A percentile compares a stretch with the other conserved stretches of the same genome.
Evolutionary conservation across 2,888 invertebrate genomes (phyloP).

Genomic region (Eristalis tenax): DNA sequence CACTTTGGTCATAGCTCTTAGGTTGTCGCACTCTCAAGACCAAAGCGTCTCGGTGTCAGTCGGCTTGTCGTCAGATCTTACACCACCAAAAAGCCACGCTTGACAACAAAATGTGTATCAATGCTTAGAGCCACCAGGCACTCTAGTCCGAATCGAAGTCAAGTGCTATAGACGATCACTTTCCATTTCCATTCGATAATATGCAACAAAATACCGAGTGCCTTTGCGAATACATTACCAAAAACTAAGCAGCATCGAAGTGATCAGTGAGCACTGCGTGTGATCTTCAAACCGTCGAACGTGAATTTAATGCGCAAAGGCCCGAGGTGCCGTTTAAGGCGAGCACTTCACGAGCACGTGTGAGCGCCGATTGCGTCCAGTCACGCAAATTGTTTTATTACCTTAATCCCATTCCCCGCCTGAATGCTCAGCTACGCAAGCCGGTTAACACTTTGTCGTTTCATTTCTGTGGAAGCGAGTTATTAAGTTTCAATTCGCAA

Average conservation of each 20-base stretch:
- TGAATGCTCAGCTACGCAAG: not conserved
- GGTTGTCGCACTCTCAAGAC: not conserved
- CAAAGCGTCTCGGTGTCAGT: not conserved
- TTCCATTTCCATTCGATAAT: constrained; percentile 22
- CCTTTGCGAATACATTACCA: not conserved
- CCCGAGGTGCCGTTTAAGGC: not conserved
- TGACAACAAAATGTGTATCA: not conserved
- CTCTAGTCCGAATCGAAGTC: not conserved
- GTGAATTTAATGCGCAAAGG: constrained; percentile 16
- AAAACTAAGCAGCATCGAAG: constrained; percentile 7
- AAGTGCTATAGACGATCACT: not conserved
- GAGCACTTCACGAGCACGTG: constrained; percentile 3
- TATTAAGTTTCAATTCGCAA: constrained; percentile 7
- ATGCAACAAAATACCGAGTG: not conserved
- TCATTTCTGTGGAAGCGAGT: constrained; percentile 10
- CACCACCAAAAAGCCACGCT: not conserved
- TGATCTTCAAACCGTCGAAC: constrained; percentile 29
- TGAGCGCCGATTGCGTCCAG: constrained; percentile 6
- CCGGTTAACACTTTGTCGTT: not conserved
- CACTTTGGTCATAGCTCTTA: not conserved
- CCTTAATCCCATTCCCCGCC: not conserved
- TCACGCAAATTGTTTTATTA: constrained; percentile 9
- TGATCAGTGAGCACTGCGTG: not conserved
- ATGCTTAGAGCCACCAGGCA: not conserved
- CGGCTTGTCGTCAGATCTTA: not conserved